These are phyloP conservation scores for Drosophila nebulosa DNA, from an alignment of 1,140 invertebrate species.

Conservation along the genomic window DNA sequence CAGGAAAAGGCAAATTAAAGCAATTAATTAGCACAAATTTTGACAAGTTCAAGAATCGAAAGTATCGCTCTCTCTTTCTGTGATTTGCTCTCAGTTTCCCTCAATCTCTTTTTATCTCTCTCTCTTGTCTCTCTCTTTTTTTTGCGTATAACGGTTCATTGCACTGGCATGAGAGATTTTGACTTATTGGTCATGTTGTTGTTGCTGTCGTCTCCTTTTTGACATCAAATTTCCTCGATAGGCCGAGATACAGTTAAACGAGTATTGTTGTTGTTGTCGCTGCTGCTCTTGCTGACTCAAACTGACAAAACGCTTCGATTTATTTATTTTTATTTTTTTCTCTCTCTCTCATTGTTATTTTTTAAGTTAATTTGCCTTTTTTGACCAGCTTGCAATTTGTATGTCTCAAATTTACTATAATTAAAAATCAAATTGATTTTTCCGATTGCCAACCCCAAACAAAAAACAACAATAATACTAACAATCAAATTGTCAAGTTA, in stretches of 20 bases:
- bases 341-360: conserved; percentile 5
- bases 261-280: background rate
- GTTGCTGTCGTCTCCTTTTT: conserved; percentile 32
- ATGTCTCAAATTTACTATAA: conserved; percentile 72
- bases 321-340: too few relatives aligned
- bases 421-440: conserved; percentile 74
- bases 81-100: background rate
- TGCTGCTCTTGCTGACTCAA: conserved; percentile 61
- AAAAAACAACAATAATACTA: conserved; percentile 22
- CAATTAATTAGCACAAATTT: conserved; percentile 12
- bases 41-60: conserved; percentile 74
- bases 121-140: conserved; percentile 22
- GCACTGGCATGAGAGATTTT: conserved; percentile 40
- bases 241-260: conserved; percentile 60
- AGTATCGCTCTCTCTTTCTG: conserved; percentile 35
- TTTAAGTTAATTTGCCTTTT: conserved; percentile 60
- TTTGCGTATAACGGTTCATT: conserved; percentile 65
- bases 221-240: conserved; percentile 56
- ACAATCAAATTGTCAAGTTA: conserved; percentile 63
- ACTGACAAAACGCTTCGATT: conserved; percentile 32
- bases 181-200: conserved; percentile 30
- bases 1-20: background rate
- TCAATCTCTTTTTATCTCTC: too few relatives aligned
- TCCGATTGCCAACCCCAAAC: conserved; percentile 44
- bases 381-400: conserved; percentile 65